Evolutionary conservation across 2,113 vertebrate species (phyloP).

Genomic region (Paramormyrops kingsleyae): DNA sequence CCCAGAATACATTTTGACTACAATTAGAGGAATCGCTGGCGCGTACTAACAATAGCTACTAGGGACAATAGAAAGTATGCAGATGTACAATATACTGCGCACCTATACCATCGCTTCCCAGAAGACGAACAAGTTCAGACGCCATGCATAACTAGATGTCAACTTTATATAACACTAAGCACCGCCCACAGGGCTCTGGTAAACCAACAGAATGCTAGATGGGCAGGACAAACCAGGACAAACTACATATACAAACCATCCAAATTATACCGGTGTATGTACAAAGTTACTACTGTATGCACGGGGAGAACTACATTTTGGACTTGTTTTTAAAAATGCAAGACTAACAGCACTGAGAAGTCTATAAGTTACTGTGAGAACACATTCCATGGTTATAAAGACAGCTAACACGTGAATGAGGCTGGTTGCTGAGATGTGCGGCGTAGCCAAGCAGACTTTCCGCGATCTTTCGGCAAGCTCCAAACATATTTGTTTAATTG

Average conservation of each 20-base stretch:
- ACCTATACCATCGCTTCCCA: neutral
- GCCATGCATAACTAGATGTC: neutral
- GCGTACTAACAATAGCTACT: neutral
- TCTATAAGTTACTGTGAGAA: too few species aligned
- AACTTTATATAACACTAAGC: neutral
- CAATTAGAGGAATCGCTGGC: too few species aligned
- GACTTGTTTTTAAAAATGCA: neutral
- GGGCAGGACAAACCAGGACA: too few species aligned
- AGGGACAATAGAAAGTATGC: neutral
- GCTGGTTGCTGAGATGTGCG: neutral
- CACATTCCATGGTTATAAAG: neutral
- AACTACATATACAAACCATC: neutral
- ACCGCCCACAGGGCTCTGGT: neutral
- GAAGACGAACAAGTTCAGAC: neutral
- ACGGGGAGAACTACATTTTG: neutral
- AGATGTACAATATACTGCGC: neutral
- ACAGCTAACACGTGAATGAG: neutral
- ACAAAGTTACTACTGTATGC: neutral
- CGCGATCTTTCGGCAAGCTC: neutral
- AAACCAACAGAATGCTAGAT: too few species aligned
- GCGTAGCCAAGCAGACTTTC: neutral
- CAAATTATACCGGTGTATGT: neutral
- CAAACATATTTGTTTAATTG: neutral
- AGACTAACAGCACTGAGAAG: too few species aligned
- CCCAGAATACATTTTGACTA: too few species aligned